phyloP scores from a whole-genome alignment of 2,888 invertebrate genomes.

The Meliscaeva auricollis region DNA sequence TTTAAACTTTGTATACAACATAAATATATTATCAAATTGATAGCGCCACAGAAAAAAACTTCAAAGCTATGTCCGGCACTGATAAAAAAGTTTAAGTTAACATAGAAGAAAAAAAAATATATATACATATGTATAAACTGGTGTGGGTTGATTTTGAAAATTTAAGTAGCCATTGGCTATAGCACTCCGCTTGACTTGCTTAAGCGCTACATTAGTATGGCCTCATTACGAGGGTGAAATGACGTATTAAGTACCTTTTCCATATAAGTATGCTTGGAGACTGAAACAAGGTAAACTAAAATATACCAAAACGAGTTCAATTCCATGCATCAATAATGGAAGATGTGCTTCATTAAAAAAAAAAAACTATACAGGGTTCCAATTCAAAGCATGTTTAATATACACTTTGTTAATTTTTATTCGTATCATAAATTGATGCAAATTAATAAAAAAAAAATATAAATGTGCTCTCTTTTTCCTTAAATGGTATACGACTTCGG shows the following conservation, averaged over 20 bases:
- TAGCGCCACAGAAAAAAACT: constrained; percentile 11
- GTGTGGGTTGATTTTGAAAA: constrained; percentile 5
- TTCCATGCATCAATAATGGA: constrained; percentile 37
- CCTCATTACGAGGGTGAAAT: constrained; percentile 31
- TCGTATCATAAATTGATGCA: constrained; percentile 22
- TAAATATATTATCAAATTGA: constrained; percentile 1
- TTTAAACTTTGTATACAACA: background rate
- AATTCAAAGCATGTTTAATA: constrained; percentile 12
- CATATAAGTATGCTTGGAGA: background rate
- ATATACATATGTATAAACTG: no score
- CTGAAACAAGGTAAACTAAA: constrained; percentile 5
- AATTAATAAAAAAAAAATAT: constrained; percentile 24
- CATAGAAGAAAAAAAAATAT: background rate
- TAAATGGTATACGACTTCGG: constrained; percentile 3
- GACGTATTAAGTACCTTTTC: background rate
- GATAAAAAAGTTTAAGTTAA: background rate
- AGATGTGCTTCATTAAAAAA: constrained; percentile 28
- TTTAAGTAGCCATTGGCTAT: constrained; percentile 12
- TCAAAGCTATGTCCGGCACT: constrained; percentile 30
- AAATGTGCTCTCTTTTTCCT: constrained; percentile 3
- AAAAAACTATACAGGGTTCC: constrained; percentile 28
- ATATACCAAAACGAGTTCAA: constrained; percentile 23
- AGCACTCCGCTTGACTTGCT: background rate
- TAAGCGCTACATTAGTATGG: constrained; percentile 15
- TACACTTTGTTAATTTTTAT: constrained; percentile 12